A percentile compares a stretch with the other conserved stretches of the same genome.
These are phyloP conservation scores for Stictocephala bisonia DNA, from an alignment of 2,888 invertebrate genomes.

Conservation along the genomic window DNA sequence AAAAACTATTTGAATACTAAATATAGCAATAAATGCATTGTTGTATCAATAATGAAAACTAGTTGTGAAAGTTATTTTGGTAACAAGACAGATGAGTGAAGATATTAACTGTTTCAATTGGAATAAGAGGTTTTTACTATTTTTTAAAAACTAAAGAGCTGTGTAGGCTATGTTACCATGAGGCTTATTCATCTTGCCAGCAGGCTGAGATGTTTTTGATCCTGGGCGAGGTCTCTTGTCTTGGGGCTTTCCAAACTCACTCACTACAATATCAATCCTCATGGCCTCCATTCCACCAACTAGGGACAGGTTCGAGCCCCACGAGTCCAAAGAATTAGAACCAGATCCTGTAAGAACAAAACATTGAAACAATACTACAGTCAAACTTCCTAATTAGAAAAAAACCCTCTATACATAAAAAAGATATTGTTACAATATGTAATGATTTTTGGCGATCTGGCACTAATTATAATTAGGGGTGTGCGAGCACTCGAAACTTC, in stretches of 20 bases:
- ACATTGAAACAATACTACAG: too few species aligned
- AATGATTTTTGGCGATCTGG: too few species aligned
- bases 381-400: too few species aligned
- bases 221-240: slow-evolving; percentile 51
- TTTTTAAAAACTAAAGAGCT: neutral
- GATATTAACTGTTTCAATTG: neutral
- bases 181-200: slow-evolving; percentile 11
- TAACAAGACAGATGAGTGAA: neutral
- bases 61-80: slow-evolving; percentile 3
- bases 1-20: too few species aligned
- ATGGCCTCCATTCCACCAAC: slow-evolving; percentile 88
- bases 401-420: too few species aligned
- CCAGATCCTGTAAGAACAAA: slow-evolving; percentile 67
- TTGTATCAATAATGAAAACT: too few species aligned
- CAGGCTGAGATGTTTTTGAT: slow-evolving; percentile 26
- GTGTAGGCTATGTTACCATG: too few species aligned
- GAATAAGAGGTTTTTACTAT: too few species aligned
- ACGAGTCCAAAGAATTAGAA: slow-evolving; percentile 81
- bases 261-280: slow-evolving; percentile 94
- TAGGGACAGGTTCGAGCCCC: slow-evolving; percentile 87
- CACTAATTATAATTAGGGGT: too few species aligned
- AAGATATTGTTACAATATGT: too few species aligned
- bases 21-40: too few species aligned
- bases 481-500: too few species aligned
- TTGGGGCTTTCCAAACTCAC: slow-evolving; percentile 76